Evolutionary conservation across 2,797 vertebrate species (phyloP).

Genomic region (Anas acuta): DNA sequence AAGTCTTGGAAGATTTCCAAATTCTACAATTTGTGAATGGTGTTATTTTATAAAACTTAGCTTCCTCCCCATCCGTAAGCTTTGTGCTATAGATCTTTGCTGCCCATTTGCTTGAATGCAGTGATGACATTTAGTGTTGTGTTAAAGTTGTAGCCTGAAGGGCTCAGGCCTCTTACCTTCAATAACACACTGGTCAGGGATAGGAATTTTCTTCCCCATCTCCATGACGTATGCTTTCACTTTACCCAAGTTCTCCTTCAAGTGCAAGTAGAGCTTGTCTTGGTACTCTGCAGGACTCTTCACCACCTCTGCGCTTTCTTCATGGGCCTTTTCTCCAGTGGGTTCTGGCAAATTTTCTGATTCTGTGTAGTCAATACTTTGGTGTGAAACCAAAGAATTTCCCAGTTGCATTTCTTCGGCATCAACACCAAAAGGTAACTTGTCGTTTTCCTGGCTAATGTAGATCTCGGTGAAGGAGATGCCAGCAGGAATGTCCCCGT

Average conservation of each 20-base stretch:
- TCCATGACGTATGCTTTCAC: constrained; percentile 86
- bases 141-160: not conserved
- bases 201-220: constrained; percentile 86
- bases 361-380: not conserved
- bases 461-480: constrained; percentile 74
- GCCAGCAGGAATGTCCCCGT: constrained; percentile 72
- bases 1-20: not conserved
- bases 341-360: constrained; percentile 10
- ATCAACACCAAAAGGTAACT: constrained; percentile 34
- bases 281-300: constrained; percentile 61
- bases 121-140: not conserved
- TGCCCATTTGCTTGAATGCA: not conserved
- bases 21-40: not conserved
- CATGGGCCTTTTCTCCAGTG: not conserved
- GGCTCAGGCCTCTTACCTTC: constrained; percentile 86
- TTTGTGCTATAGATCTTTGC: not conserved
- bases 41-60: accelerated
- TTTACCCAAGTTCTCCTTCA: constrained; percentile 87
- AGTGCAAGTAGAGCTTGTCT: constrained; percentile 87
- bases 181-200: constrained; percentile 90
- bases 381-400: constrained; percentile 33
- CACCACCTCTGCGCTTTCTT: constrained; percentile 31
- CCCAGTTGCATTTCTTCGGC: constrained; percentile 37
- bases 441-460: constrained; percentile 65
- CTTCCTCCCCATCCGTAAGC: not conserved